phyloP scores from a whole-genome alignment of 2,113 vertebrate genomes.

The Piaya cayana region DNA sequence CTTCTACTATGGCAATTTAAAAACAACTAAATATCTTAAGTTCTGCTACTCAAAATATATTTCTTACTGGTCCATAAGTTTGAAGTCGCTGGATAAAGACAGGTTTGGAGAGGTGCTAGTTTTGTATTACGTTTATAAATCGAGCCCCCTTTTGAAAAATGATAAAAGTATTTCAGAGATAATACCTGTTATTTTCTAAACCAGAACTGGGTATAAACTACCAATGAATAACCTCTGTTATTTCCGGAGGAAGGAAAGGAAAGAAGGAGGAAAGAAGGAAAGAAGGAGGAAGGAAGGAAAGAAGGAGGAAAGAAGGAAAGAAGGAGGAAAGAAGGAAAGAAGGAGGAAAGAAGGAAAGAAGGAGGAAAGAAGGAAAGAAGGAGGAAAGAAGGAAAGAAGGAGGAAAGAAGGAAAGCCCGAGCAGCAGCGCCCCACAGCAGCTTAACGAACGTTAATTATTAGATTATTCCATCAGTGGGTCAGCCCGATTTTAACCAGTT shows the following conservation, averaged over 20 bases:
- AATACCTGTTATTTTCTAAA: not conserved
- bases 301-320: too few species aligned
- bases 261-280: too few species aligned
- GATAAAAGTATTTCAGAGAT: not conserved
- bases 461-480: conserved; percentile 50
- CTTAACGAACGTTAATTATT: conserved; percentile 51
- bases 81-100: not conserved
- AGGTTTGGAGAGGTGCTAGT: not conserved
- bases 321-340: too few species aligned
- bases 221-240: not conserved
- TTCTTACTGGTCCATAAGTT: not conserved
- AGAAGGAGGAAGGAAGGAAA: too few species aligned
- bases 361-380: too few species aligned
- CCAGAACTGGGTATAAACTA: not conserved
- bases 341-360: too few species aligned
- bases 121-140: not conserved
- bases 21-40: accelerated
- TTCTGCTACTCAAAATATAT: not conserved
- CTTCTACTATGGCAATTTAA: not conserved
- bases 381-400: too few species aligned
- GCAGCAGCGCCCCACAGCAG: not conserved
- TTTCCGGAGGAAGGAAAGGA: not conserved
- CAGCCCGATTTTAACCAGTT: conserved; percentile 65
- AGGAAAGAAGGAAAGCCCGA: too few species aligned
- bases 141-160: not conserved